Evolutionary conservation across 2,797 vertebrate genomes (phyloP).

Genomic region (Acanthurus leucopareius): DNA sequence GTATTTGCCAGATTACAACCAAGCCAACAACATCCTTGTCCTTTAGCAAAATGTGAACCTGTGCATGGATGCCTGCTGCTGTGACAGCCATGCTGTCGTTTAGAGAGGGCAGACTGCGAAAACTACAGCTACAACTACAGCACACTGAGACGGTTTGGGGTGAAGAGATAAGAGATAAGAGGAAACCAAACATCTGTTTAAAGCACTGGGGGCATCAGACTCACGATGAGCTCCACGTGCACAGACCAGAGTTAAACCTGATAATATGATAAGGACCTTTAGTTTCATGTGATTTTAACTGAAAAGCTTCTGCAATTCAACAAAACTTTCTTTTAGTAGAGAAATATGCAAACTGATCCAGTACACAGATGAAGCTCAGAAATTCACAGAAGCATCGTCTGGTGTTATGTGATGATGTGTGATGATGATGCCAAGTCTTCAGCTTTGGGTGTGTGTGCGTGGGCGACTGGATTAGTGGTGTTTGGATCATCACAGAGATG

Average conservation of each 20-base stretch:
- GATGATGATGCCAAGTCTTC: slow-evolving; percentile 25
- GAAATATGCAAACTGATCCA: neutral
- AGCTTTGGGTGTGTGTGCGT: slow-evolving; percentile 11
- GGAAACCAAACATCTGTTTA: slow-evolving; percentile 28
- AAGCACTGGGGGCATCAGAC: neutral
- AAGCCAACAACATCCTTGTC: neutral
- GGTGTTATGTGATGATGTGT: slow-evolving; percentile 35
- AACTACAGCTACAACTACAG: neutral
- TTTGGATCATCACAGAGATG: slow-evolving; percentile 36
- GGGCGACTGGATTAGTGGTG: slow-evolving; percentile 36
- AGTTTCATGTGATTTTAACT: too few relatives aligned
- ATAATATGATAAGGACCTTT: too few relatives aligned
- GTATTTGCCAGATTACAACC: slow-evolving; percentile 16
- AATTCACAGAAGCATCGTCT: slow-evolving; percentile 4
- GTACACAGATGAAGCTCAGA: neutral
- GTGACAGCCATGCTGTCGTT: neutral
- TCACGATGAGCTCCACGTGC: neutral
- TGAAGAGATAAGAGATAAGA: slow-evolving; percentile 25
- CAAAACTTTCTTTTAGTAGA: neutral
- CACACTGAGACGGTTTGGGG: slow-evolving; percentile 37
- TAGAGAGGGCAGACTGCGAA: neutral
- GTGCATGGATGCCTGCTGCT: neutral
- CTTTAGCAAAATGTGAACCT: neutral
- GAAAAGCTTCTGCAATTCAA: too few relatives aligned
- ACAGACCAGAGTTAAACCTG: neutral